These are phyloP conservation scores for Oreotragus oreotragus DNA, from an alignment of 2,113 vertebrate species.

Conservation along the genomic window DNA sequence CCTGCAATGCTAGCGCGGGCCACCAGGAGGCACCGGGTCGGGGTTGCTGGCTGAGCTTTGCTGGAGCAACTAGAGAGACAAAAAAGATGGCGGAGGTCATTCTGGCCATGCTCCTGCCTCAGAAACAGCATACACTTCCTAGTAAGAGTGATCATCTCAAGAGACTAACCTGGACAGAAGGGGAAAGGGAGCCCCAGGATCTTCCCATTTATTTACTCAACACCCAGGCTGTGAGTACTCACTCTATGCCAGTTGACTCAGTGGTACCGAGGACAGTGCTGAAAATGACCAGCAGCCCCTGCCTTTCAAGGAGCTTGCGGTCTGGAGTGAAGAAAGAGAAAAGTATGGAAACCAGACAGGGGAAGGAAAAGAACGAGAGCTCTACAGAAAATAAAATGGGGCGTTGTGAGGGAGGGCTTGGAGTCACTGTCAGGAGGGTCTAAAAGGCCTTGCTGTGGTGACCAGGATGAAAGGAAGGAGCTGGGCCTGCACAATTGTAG, in stretches of 20 bases:
- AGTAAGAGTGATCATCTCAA: background rate
- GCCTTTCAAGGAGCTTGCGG: fast-evolving
- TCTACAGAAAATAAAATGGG: background rate
- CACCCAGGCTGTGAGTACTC: too few relatives aligned
- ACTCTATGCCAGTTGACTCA: background rate
- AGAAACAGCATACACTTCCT: background rate
- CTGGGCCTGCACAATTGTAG: too few relatives aligned
- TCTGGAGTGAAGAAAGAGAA: background rate
- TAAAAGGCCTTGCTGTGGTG: too few relatives aligned
- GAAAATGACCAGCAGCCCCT: background rate
- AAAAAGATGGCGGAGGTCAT: background rate
- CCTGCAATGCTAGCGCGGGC: background rate
- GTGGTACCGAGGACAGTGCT: too few relatives aligned
- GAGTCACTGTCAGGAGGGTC: too few relatives aligned
- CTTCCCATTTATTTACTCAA: background rate
- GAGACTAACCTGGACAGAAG: background rate
- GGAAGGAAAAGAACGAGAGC: background rate
- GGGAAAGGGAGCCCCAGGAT: background rate
- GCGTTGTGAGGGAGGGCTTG: too few relatives aligned
- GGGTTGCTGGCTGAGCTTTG: background rate
- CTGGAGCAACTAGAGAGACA: background rate
- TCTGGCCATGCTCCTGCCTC: background rate
- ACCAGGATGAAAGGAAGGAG: too few relatives aligned
- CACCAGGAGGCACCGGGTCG: background rate
- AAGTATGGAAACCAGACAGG: background rate